Evolutionary conservation across 2,113 vertebrate genomes (phyloP), one percentile per base, ranked within the genome.

Genomic region (Ceratotherium simum): DNA sequence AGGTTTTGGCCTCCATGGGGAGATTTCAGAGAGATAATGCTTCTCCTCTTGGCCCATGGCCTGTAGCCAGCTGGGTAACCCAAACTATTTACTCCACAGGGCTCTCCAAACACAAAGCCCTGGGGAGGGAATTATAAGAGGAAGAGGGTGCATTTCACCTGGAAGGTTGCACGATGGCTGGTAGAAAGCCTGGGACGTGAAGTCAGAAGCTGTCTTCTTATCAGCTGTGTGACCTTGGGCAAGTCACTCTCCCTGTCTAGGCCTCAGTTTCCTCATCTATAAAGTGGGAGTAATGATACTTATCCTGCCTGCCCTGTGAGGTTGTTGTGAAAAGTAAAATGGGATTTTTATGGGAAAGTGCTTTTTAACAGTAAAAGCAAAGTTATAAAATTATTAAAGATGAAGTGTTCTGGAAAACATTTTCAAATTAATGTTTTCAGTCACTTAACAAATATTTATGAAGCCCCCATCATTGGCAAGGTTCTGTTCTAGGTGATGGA

Each of bases 371-470:
- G 64, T 78, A 82, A 96, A 93, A 86, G n/a, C 29, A 78, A 39
- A 39, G 17, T 91, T 62, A 54, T 54, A 76, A 83, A 75, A 60
- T 83, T 72, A 69, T 78, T 72, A 82, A 92, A 67, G 46, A 82
- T 21, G 65, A 95, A 91, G 36, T 6, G 31, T 70, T 80, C 48
- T 80, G 48, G 67, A 73, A 92, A 90, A 90, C 23, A 82, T 33
- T 70, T 96, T 92, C 42, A 85, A 86, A 60, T 65, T 46, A 75
- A 80, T 67, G 20, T 58, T 60, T 60, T 81, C 36, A 80, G 25
- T 65, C 20, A 31, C 62, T 97, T 75, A 90, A 79, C 60, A 73
- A 86, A 65, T 75, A 67, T 62, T 90, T 92, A 90, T 62, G n/a
- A 62, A 33, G 54, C 18, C 31, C 12, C 48, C 60, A 39, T n/a